Evolutionary conservation across 2,797 vertebrate genomes (phyloP).

Genomic region (Spinus olivaceus): DNA sequence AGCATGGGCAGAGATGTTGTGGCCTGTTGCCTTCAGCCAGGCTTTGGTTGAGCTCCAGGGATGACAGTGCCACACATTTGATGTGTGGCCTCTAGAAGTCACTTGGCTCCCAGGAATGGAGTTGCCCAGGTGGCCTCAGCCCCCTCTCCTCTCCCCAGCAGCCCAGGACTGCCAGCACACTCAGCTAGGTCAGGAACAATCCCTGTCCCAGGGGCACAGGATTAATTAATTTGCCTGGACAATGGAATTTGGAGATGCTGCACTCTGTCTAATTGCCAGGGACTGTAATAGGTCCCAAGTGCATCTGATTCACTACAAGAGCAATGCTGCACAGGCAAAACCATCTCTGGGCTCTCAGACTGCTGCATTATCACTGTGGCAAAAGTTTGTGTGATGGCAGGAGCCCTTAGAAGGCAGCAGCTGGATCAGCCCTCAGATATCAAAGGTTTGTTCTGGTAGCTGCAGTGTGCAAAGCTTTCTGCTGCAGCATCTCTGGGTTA

Average conservation of each 20-base stretch:
- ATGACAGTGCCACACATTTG: background rate
- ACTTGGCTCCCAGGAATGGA: background rate
- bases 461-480: background rate
- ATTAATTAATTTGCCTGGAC: background rate
- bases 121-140: background rate
- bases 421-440: background rate
- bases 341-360: background rate
- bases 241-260: background rate
- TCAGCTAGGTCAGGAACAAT: background rate
- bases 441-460: background rate
- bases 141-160: background rate
- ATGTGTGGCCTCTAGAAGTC: background rate
- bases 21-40: background rate
- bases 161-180: background rate
- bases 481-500: background rate
- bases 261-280: background rate
- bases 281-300: background rate
- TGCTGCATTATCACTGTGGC: background rate
- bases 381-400: fast-evolving
- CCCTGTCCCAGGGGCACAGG: background rate
- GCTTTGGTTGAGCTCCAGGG: background rate
- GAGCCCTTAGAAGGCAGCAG: background rate
- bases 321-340: background rate
- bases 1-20: background rate
- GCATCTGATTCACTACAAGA: background rate